These are phyloP conservation scores for Psammodynastes pulverulentus DNA, from an alignment of 2,113 vertebrate species.

Conservation along the genomic window DNA sequence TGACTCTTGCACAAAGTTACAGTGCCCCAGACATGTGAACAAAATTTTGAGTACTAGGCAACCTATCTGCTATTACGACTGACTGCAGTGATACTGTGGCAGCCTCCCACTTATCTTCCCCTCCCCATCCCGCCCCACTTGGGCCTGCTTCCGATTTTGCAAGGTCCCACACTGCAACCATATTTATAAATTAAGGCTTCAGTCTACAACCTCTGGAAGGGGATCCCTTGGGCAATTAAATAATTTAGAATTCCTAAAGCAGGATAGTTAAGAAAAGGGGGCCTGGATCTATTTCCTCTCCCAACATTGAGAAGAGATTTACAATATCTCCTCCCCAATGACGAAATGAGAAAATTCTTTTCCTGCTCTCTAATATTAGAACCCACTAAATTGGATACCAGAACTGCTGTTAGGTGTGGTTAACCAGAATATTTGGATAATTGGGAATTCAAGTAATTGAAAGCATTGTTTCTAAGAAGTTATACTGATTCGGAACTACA, in stretches of 20 bases:
- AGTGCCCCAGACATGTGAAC: not conserved
- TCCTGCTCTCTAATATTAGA: not conserved
- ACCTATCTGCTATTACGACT: not conserved
- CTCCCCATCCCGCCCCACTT: not conserved
- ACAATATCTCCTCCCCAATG: not conserved
- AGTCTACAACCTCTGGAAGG: not conserved
- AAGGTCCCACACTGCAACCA: not conserved
- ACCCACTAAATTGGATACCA: not conserved
- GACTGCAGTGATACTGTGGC: not conserved
- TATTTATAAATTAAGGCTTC: not conserved
- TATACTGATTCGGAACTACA: not conserved
- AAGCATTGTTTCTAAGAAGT: not conserved
- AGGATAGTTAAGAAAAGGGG: not conserved
- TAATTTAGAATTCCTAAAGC: not conserved
- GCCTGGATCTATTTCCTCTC: not conserved
- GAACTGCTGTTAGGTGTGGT: not conserved
- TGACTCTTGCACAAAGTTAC: not conserved
- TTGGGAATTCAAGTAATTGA: not conserved
- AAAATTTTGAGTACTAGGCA: not conserved
- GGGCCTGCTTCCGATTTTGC: not conserved
- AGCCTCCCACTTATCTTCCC: not conserved
- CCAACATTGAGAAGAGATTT: not conserved
- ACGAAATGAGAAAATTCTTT: not conserved
- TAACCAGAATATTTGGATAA: constrained; percentile 11
- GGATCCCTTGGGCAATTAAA: not conserved